Base-by-base conservation (phyloP, 2,888 invertebrate species). In the Ormyrus thymus region DNA sequence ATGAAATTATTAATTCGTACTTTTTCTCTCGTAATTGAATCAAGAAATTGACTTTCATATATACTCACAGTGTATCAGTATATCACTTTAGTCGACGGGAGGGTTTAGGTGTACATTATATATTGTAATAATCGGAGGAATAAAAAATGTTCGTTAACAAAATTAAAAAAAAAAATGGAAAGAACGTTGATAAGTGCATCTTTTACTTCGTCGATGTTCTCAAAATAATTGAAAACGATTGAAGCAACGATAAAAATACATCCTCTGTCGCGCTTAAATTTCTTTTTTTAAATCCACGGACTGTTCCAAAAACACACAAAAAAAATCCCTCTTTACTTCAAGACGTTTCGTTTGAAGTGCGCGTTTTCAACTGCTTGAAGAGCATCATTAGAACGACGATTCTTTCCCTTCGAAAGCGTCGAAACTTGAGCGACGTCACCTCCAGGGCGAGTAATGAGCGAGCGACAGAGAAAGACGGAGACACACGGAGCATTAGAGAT, bases 1-100 rank as follows among this genome's bases (percentile, higher is more conserved):
- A 74, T 50, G 50, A 1, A 65, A 50, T 55, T n/a, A 10, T n/a
- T 9, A 75, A 58, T 50, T 80, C 79, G 76, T 76, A 76, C 77
- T 78, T 83, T 61, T 46, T 51, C 61, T 66, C 65, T 48, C 48
- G 3, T 70, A 77, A 77, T 77, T 66, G 71, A 72, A 66, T 66
- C 9, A 66, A 72, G 59, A 77, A 77, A 77, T 77, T 77, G 71
- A 65, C 71, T 59, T 71, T 71, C 50, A 56, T 58, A 48, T 56
- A 53, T 59, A 65, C 59, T 65, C 56, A 56, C n/a, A 70, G 50
- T 64, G 70, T 58, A 74, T 69, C 5, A 43, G 29, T 29, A 29
- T 58, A 66, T 66, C 46, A 51, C 56, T 45, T 66, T 51, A 45
- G 45, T 43, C 9, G 13, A 50, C 43, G 65, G 10, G 11, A 29